Percentiles rank a stretch among this genome's conserved stretches.
These are phyloP conservation scores for Glyptemys insculpta DNA, from an alignment of 2,797 vertebrate species.

Conservation along the genomic window DNA sequence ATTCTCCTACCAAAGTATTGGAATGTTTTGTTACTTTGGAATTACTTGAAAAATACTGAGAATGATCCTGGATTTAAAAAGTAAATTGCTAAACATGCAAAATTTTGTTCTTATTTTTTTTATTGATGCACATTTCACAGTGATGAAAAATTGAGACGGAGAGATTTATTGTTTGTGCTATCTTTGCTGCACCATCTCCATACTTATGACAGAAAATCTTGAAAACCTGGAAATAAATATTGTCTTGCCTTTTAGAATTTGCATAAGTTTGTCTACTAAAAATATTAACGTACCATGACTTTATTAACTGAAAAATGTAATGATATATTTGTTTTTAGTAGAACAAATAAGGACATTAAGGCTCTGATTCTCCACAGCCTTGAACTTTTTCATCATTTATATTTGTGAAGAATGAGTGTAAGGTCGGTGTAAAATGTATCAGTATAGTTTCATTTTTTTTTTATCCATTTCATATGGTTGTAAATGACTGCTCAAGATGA, in stretches of 20 bases:
- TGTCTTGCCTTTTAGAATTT: not conserved
- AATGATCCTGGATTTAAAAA: not conserved
- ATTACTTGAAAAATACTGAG: not conserved
- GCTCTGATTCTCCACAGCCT: not conserved
- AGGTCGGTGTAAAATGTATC: not conserved
- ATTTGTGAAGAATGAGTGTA: not conserved
- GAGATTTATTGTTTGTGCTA: not conserved
- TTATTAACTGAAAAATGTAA: not conserved
- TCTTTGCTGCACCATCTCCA: not conserved
- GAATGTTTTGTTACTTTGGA: not conserved
- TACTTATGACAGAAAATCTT: not conserved
- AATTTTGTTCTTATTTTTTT: not conserved
- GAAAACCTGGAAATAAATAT: not conserved
- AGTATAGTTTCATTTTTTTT: not conserved
- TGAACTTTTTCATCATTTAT: not conserved
- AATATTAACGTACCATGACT: not conserved
- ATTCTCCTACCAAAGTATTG: conserved; percentile 2
- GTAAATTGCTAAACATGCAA: not conserved
- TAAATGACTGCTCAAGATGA: not conserved
- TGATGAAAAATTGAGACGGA: not conserved
- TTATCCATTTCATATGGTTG: not conserved
- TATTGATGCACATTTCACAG: not conserved
- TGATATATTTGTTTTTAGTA: not conserved
- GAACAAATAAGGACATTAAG: not conserved
- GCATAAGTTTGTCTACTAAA: not conserved